Evolutionary conservation across 2,797 vertebrate genomes (phyloP), one percentile per base, ranked within the genome.

Genomic region (Takifugu rubripes): DNA sequence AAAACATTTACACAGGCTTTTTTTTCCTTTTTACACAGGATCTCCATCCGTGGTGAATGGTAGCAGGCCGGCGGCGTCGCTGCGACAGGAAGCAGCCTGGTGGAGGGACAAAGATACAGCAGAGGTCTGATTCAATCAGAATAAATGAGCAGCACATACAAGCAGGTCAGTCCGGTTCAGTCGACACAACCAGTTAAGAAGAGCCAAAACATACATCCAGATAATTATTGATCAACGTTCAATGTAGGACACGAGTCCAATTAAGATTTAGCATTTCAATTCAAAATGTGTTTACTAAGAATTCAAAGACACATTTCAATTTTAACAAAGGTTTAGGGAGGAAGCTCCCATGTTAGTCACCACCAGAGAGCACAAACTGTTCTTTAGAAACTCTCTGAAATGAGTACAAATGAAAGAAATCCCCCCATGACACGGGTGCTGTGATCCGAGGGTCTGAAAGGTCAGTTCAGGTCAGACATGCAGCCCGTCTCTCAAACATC

Each of bases 1-100:
- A 77, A 81, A 75, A 78, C 70, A 79, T 75, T 77, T 62, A 79
- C 66, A 75, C 54, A 61, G 43, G 24, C 61, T 33, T 66, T 70
- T 52, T 49, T 29, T 17, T 17, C 11, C 1, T n/a, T 17, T 17
- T 11, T 3, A 49, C 36, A 51, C 31, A 9, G n/a, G 21, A 24
- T 64, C 47, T n/a, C 16, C 1, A 64, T 64, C 50, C 49, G 44
- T 31, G 45, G 68, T 5, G 44, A 43, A 60, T 52, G 68, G 64
- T n/a, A 61, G 46, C 51, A 50, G 53, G 66, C 17, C 24, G 46
- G 50, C 4, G 54, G 43, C 31, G 62, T 25, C 33, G 66, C 33
- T 17, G 59, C 40, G n/a, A 55, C 27, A 12, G 36, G 12, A 14
- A 40, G 36, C 12, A 40, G 12, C 10, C 11, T 14, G 10, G 36